Percentiles rank a stretch among this genome's conserved stretches.
Conservation (phyloP, 2,888 invertebrate species). For the Eupithecia pulchellata region DNA sequence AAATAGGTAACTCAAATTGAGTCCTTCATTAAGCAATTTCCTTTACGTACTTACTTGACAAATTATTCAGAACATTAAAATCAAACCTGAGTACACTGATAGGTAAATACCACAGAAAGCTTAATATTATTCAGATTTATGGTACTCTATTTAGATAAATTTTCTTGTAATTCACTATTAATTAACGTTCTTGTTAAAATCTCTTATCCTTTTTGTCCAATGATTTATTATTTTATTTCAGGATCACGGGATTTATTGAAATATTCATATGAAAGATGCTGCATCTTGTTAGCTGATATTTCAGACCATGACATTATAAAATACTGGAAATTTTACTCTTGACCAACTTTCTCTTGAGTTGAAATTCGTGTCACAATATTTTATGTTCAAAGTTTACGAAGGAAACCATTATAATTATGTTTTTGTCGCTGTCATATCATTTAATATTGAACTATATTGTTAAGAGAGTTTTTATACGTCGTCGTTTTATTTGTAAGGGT, state of each 20-base stretch:
- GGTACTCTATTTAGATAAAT: background rate
- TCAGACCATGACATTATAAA: conserved; percentile 18
- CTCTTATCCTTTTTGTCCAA: background rate
- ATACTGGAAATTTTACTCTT: conserved; percentile 49
- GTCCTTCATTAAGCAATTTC: background rate
- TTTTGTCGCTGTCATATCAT: conserved; percentile 28
- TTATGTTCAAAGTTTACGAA: conserved; percentile 48
- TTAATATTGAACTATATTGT: background rate
- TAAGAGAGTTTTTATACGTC: background rate
- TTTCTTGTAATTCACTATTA: background rate
- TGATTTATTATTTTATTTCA: background rate
- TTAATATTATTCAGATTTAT: too few species aligned
- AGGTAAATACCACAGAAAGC: too few species aligned
- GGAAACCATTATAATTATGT: conserved; percentile 46
- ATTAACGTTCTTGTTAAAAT: background rate
- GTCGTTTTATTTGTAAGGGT: background rate
- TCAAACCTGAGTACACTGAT: background rate
- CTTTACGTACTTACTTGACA: too few species aligned
- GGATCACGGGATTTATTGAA: background rate
- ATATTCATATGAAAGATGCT: background rate
- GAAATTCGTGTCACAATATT: conserved; percentile 55
- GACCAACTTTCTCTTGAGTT: conserved; percentile 56
- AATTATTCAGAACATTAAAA: background rate
- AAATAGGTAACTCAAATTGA: background rate
- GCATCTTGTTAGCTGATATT: conserved; percentile 19